Evolutionary conservation across 2,113 vertebrate species (phyloP), one percentile per base, ranked within the genome.

Genomic region (Solea senegalensis): DNA sequence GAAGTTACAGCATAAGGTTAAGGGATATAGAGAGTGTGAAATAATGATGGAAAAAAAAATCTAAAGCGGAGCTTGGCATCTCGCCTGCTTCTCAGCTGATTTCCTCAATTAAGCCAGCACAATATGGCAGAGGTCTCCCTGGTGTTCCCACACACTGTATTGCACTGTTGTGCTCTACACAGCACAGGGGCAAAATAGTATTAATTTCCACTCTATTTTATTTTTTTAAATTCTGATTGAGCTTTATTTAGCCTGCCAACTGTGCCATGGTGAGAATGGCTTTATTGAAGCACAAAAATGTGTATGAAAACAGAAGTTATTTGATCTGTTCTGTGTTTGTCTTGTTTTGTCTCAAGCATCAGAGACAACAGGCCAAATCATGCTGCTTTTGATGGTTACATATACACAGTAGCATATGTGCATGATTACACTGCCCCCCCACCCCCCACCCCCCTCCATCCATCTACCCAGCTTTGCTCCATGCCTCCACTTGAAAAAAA

Each of bases 111-210:
- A 88, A 92, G 90, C 91, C 84, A 70, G 76, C 82, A 76, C 92
- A 94, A 94, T 94, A 94, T 94, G 92, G 92, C 84, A 74, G 50
- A 66, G 65, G 84, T 88, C 82, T 90, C 83, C 81, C 76, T 83
- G 66, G 87, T 88, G 86, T 78, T 86, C 81, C 55, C 82, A 73
- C 41, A 70, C 73, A 67, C 71, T 54, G 82, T 73, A 74, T 76
- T 65, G 69, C 84, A 82, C 81, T 57, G 50, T 62, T 57, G 60
- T 62, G 78, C 78, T 83, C 65, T 56, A 76, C 58, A 53, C 72
- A 57, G 63, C 43, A 43, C 64, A 53, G 62, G 76, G 82, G 69
- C 65, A 48, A 80, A 86, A 84, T 81, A 85, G 78, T 86, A 67
- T 81, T 86, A 76, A 78, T 84, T 89, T 88, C 78, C 73, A 76